phyloP scores from a whole-genome alignment of 2,888 invertebrate genomes.

The Cheilosia urbana region DNA sequence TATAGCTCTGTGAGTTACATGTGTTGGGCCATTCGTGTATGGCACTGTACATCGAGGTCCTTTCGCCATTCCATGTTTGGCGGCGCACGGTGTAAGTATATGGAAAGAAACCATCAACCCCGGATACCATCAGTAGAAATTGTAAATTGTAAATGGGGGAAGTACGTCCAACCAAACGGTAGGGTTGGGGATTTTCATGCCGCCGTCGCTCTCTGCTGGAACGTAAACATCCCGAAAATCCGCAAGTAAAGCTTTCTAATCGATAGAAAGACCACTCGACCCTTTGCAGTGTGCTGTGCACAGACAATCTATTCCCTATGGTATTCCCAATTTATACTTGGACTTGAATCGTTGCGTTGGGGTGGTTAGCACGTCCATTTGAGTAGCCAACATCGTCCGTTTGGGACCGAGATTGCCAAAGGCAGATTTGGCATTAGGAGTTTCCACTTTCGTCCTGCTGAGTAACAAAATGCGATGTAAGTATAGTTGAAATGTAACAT shows the following conservation, averaged over 20 bases:
- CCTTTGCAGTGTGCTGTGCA: conserved; percentile 65
- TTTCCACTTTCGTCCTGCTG: conserved; percentile 5
- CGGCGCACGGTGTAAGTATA: conserved; percentile 40
- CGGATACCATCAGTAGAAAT: conserved; percentile 57
- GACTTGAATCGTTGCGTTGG: conserved; percentile 16
- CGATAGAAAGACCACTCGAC: conserved; percentile 74
- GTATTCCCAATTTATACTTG: conserved; percentile 70
- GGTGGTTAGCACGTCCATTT: conserved; percentile 68
- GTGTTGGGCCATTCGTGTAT: conserved; percentile 72
- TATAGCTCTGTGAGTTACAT: conserved; percentile 73
- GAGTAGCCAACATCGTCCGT: conserved; percentile 54
- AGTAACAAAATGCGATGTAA: conserved; percentile 40
- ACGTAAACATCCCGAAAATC: conserved; percentile 72
- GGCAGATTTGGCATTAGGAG: conserved; percentile 49
- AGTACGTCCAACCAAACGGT: conserved; percentile 36
- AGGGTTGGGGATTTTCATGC: conserved; percentile 25
- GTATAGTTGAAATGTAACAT: conserved; percentile 37
- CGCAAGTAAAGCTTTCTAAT: conserved; percentile 74
- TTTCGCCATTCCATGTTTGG: conserved; percentile 17
- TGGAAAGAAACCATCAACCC: conserved; percentile 74
- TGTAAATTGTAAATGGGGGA: conserved; percentile 44
- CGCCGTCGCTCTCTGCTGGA: conserved; percentile 26
- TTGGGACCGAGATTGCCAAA: conserved; percentile 59
- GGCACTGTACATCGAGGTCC: conserved; percentile 63
- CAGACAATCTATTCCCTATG: conserved; percentile 71